These are phyloP conservation scores for Aspidiotus rigidus DNA, from an alignment of 2,888 invertebrate genomes.

Conservation along the genomic window DNA sequence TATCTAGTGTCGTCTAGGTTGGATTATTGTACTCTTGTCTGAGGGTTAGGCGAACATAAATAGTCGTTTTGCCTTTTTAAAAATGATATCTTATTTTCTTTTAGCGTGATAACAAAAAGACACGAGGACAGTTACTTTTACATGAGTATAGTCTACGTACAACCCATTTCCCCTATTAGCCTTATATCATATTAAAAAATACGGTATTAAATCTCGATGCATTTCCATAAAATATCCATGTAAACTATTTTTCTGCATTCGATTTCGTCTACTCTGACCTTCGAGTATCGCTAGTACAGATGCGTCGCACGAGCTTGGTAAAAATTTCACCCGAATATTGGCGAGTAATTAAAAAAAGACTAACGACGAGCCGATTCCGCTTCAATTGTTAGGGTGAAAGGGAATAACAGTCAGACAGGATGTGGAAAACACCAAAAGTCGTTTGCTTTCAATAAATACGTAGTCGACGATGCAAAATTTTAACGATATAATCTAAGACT, in stretches of 20 bases:
- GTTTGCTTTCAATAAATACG: no score
- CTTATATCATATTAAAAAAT: no score
- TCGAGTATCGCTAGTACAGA: background rate
- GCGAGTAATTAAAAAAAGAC: no score
- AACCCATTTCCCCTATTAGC: conserved; percentile 7
- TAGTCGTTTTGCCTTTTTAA: conserved; percentile 27
- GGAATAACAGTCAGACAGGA: no score
- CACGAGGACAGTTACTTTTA: conserved; percentile 31
- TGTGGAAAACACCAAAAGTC: no score
- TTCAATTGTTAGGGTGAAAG: no score
- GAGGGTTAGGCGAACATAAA: conserved; percentile 30
- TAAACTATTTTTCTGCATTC: conserved; percentile 22
- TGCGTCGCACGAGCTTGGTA: no score
- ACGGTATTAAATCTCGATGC: conserved; percentile 1
- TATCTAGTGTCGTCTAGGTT: conserved; percentile 30
- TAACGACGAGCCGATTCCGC: no score
- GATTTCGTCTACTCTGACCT: conserved; percentile 31
- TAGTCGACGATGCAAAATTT: no score
- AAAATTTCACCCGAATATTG: no score
- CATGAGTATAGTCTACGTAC: background rate
- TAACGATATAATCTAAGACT: no score
- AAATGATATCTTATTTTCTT: conserved; percentile 28
- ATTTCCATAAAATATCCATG: conserved; percentile 32
- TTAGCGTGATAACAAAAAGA: conserved; percentile 27
- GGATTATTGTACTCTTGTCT: conserved; percentile 31